These are phyloP conservation scores for Popillia japonica DNA, from an alignment of 1,140 invertebrate species.

Conservation along the genomic window DNA sequence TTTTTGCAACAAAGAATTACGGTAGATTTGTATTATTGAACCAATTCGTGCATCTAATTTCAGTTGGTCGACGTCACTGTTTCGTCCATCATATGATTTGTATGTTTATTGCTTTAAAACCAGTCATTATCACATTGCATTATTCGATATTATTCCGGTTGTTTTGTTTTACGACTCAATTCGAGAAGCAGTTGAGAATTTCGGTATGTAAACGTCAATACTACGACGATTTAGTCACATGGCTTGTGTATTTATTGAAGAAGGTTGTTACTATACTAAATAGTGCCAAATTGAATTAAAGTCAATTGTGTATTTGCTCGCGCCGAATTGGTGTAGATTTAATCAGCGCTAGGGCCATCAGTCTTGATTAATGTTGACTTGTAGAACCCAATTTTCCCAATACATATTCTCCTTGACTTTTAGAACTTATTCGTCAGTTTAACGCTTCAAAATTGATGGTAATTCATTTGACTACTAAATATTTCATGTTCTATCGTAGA, in stretches of 20 bases:
- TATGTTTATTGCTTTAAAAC: not conserved
- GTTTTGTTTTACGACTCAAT: too few relatives aligned
- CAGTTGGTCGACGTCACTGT: too few relatives aligned
- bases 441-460: too few relatives aligned
- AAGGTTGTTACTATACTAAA: not conserved
- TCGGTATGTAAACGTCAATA: not conserved
- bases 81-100: too few relatives aligned
- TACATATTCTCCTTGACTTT: not conserved
- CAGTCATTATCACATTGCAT: not conserved
- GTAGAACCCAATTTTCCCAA: not conserved
- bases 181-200: too few relatives aligned
- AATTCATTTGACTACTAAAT: too few relatives aligned
- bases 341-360: not conserved
- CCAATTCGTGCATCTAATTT: too few relatives aligned
- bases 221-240: not conserved
- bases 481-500: too few relatives aligned
- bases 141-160: too few relatives aligned
- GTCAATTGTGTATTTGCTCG: not conserved
- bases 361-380: not conserved
- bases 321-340: conserved; percentile 7
- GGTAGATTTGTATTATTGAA: too few relatives aligned
- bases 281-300: conserved; percentile 19
- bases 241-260: not conserved
- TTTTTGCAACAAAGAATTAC: too few relatives aligned
- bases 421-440: too few relatives aligned